A percentile compares a stretch with the other conserved stretches of the same genome.
Evolutionary conservation across 2,888 invertebrate species (phyloP).

Genomic region (Athalia rosae): DNA sequence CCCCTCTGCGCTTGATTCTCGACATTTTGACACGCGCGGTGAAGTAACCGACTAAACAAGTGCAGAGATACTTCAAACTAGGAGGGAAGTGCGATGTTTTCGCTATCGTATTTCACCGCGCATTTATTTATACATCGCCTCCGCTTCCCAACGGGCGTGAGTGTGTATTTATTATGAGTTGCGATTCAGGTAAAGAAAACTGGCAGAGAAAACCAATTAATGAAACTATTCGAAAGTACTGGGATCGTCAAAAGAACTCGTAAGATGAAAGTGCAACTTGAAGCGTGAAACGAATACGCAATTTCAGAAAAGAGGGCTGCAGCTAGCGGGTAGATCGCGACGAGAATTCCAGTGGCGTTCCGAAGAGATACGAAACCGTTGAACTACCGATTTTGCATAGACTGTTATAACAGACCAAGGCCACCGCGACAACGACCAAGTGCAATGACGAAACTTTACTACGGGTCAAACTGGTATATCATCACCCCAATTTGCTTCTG

Average conservation of each 20-base stretch:
- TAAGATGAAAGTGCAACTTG: slow-evolving; percentile 21
- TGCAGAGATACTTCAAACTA: slow-evolving; percentile 12
- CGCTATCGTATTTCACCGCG: slow-evolving; percentile 8
- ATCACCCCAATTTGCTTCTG: slow-evolving; percentile 33
- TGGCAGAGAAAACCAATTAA: neutral
- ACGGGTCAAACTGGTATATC: slow-evolving; percentile 26
- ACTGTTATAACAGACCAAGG: too few relatives aligned
- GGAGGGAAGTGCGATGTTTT: slow-evolving; percentile 27
- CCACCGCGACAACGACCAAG: neutral
- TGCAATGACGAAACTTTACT: neutral
- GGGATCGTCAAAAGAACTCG: slow-evolving; percentile 24
- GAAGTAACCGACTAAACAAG: slow-evolving; percentile 13
- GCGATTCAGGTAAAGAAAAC: neutral
- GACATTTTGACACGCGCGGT: slow-evolving; percentile 22
- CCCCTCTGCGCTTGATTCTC: slow-evolving; percentile 14
- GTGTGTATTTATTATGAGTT: too few relatives aligned
- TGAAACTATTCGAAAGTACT: slow-evolving; percentile 27
- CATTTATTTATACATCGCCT: neutral
- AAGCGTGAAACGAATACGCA: slow-evolving; percentile 26
- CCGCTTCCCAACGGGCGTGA: neutral
- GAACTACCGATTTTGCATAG: slow-evolving; percentile 10
- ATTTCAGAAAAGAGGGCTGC: neutral
- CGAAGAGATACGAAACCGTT: neutral
- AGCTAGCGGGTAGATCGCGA: neutral
- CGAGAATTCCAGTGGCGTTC: neutral